These are phyloP conservation scores for Rhopalosiphum maidis DNA, from an alignment of 1,140 invertebrate genomes.

Conservation along the genomic window DNA sequence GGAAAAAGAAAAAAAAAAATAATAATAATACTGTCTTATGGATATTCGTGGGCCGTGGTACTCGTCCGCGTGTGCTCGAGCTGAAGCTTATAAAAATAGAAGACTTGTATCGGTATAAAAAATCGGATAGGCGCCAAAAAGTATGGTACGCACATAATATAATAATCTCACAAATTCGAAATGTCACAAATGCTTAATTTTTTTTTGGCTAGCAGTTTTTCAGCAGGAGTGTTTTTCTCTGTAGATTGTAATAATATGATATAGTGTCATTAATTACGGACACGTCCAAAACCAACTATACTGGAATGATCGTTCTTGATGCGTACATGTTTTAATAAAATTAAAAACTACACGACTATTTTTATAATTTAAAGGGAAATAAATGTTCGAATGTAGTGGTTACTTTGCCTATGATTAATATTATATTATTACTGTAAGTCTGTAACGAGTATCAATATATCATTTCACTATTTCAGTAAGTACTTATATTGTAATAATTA, in stretches of 20 bases:
- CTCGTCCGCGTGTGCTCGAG: neutral
- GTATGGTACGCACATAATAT: neutral
- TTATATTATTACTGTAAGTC: neutral
- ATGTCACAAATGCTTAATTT: conserved; percentile 23
- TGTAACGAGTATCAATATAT: neutral
- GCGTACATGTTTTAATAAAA: neutral
- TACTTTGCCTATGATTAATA: neutral
- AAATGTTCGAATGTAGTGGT: neutral
- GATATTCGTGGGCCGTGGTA: neutral
- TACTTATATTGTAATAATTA: neutral
- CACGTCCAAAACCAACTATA: neutral
- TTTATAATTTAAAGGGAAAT: neutral
- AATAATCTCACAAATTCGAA: conserved; percentile 12
- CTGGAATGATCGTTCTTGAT: neutral
- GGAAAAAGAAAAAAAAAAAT: conserved; percentile 1
- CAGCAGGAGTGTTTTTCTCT: neutral
- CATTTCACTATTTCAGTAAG: neutral
- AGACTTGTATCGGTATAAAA: neutral
- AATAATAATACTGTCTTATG: neutral
- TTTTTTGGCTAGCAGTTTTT: neutral
- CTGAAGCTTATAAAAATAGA: conserved; percentile 22
- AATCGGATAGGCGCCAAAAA: conserved; percentile 31
- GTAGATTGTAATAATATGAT: neutral
- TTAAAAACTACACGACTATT: neutral
- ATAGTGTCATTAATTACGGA: conserved; percentile 3